Percentiles rank a stretch among this genome's conserved stretches.
Conservation (phyloP, 2,113 vertebrate species). For the Clarias magur region DNA sequence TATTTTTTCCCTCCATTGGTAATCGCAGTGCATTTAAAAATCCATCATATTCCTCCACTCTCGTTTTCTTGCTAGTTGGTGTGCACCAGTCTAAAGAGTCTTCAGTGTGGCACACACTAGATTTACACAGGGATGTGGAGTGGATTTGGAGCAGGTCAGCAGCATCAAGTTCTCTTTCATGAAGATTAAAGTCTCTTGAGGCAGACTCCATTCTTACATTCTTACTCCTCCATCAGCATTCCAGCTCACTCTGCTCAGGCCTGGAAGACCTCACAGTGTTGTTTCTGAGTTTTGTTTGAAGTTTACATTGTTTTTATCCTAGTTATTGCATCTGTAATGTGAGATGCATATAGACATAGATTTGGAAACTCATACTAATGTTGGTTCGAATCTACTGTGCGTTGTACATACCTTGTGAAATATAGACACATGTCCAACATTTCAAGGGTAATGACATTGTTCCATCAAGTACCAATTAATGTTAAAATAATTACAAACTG, state of each 20-base stretch:
- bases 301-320: not conserved
- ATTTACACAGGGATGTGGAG: conserved; percentile 19
- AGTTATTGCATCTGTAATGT: not conserved
- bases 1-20: not conserved
- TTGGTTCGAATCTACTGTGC: not conserved
- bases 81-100: conserved; percentile 20
- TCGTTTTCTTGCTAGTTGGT: not conserved
- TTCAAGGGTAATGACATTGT: not conserved
- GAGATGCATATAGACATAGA: not conserved
- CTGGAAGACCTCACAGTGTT: not conserved
- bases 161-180: conserved; percentile 38
- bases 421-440: not conserved
- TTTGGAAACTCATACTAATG: too few relatives aligned
- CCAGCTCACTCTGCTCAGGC: not conserved
- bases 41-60: not conserved
- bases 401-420: not conserved
- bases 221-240: not conserved
- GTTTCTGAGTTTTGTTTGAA: conserved; percentile 6
- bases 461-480: not conserved
- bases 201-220: not conserved
- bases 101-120: not conserved
- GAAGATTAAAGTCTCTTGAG: conserved; percentile 45
- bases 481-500: not conserved
- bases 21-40: not conserved
- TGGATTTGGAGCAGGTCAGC: conserved; percentile 33